Evolutionary conservation across 2,888 invertebrate species (phyloP), one percentile per base, ranked within the genome.

Genomic region (Zaprionus obscuricornis): DNA sequence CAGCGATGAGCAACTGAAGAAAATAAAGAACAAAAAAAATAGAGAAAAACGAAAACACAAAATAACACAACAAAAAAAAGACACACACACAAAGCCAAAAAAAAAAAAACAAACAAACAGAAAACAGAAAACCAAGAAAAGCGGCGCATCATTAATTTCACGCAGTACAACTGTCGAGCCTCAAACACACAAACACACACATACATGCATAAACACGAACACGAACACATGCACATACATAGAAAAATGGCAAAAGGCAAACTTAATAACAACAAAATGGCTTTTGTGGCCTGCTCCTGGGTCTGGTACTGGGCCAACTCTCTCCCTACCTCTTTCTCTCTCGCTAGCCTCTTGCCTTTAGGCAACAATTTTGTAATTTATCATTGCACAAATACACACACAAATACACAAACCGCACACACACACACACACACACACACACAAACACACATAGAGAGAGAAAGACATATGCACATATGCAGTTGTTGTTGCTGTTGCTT

Each of bases 221-320:
- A n/a, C n/a, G n/a, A n/a, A n/a, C 11, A 45, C 46, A 42, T 14
- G 33, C 36, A 55, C 43, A 60, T 52, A 34, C 42, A 59, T 58
- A 84, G 70, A 75, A 68, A 59, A 70, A 69, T 75, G 74, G 70
- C 70, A 85, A 62, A 73, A 85, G 76, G 69, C 84, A 85, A 86
- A 81, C 86, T 86, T 81, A 86, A 81, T 81, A 86, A 81, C 86
- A 81, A 86, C 81, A 86, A 81, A 81, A 86, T 86, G 81, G 74
- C 71, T 71, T 85, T 71, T 86, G 86, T 51, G 81, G 86, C 77
- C 65, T 31, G 16, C 16, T 8, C 20, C 7, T 22, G 22, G 7
- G 22, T 2, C 14, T 29, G 47, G 39, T 17, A 60, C 60, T 74
- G 65, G 74, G 85, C 75, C 66, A 74, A 74, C 65, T 68, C 70